Percentiles rank a stretch among this genome's conserved stretches.
Conservation (phyloP, 1,140 invertebrate genomes). For the Aphidius gifuensis region DNA sequence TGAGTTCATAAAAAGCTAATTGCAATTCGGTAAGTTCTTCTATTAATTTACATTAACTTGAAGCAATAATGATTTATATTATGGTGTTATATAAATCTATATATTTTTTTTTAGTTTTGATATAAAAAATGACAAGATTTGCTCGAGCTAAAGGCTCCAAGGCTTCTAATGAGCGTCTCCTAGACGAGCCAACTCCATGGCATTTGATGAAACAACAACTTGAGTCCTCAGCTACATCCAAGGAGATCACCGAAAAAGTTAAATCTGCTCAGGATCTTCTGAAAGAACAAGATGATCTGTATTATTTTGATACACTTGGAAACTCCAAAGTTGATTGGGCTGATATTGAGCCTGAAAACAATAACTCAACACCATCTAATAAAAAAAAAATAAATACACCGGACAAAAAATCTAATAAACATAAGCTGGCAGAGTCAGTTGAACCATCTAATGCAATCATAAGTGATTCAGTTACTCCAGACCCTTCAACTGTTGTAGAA, state of each 20-base stretch:
- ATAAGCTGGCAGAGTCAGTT: conserved; percentile 1
- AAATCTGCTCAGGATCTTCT: conserved; percentile 44
- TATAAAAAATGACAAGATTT: conserved; percentile 66
- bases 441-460: conserved; percentile 17
- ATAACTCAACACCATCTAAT: neutral
- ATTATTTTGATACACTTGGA: conserved; percentile 25
- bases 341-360: conserved; percentile 34
- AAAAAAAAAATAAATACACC: conserved; percentile 2
- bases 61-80: too few species aligned
- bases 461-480: conserved; percentile 1
- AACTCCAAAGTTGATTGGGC: conserved; percentile 43
- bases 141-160: conserved; percentile 72
- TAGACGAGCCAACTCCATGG: conserved; percentile 71
- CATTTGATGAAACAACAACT: conserved; percentile 64
- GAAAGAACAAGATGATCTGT: conserved; percentile 32
- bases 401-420: neutral
- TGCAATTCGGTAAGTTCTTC: too few species aligned
- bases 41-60: too few species aligned
- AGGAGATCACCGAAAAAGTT: conserved; percentile 26
- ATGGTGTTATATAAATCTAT: too few species aligned
- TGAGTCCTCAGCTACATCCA: conserved; percentile 45
- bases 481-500: neutral
- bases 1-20: too few species aligned
- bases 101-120: too few species aligned
- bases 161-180: conserved; percentile 66